Base-by-base conservation (phyloP, 30 jellyfish, hydroid and myxozoan genomes). In the Aurelia coerulea region DNA sequence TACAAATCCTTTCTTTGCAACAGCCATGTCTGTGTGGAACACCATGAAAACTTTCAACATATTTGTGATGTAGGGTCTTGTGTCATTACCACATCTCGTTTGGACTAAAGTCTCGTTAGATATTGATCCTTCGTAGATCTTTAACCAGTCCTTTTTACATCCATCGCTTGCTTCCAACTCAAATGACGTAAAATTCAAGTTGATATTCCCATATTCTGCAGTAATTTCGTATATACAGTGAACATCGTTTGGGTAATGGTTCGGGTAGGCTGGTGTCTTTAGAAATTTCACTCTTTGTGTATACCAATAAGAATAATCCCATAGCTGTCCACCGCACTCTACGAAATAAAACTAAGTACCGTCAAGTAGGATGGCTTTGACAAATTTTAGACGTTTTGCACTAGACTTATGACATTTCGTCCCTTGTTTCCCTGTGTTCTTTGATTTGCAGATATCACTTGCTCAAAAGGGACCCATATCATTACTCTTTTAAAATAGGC, bases 51-150 rank as follows among this genome's bases (percentile, higher is more conserved):
- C 52, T 14, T 39, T 69, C 52, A 39, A 14, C 14, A 62, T 1
- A 14, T 34, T 37, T 19, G 60, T 8, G 8, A 29, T 2, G 60
- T 29, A 69, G 31, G 60, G 52, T n/a, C 62, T 6, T 14, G 56
- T 39, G 59, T 33, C 60, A 23, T 69, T 69, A 3, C 79, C 79
- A n/a, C 79, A 69, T 37, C 79, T 69, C 17, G 46, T 34, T 33
- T 14, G 17, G n/a, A 17, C 18, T 49, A 69, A 12, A 11, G 46
- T 69, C 39, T 69, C 31, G 16, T 39, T 49, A 23, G 60, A 23
- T 10, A 69, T 37, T 1, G 79, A 69, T 69, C 79, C 79, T 12
- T 69, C 60, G 10, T 69, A 69, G 23, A 69, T 69, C 10, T 37
- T 49, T 12, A 69, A 34, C 15, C 60, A 23, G 29, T 69, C 79